phyloP scores from a whole-genome alignment of 2,888 invertebrate species.

The Sialis fuliginosa region DNA sequence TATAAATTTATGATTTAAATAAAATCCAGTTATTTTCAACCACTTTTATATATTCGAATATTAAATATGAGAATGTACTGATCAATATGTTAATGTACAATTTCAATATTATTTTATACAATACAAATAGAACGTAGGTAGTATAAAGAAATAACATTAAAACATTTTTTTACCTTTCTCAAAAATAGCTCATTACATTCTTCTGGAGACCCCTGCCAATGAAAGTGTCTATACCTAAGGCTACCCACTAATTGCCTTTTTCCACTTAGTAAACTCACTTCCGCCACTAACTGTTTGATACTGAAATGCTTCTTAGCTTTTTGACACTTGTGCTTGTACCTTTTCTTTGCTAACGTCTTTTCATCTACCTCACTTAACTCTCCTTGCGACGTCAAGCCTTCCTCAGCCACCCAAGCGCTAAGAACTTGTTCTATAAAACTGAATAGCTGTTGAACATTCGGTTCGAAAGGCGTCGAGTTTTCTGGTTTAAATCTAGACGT shows the following conservation, averaged over 20 bases:
- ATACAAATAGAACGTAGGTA: too few relatives aligned
- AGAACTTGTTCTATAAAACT: slow-evolving; percentile 65
- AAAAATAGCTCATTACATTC: slow-evolving; percentile 79
- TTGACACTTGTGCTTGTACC: slow-evolving; percentile 40
- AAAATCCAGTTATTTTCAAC: too few relatives aligned
- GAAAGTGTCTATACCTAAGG: slow-evolving; percentile 56
- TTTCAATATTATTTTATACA: too few relatives aligned
- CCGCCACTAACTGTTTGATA: slow-evolving; percentile 47
- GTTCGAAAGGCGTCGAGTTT: slow-evolving; percentile 34
- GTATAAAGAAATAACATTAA: background rate
- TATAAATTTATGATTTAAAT: too few relatives aligned
- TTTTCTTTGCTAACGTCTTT: slow-evolving; percentile 36
- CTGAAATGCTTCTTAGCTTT: slow-evolving; percentile 44
- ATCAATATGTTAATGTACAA: too few relatives aligned
- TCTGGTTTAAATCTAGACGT: too few relatives aligned
- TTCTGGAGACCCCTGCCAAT: slow-evolving; percentile 73
- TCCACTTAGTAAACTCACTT: slow-evolving; percentile 50
- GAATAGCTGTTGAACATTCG: slow-evolving; percentile 64
- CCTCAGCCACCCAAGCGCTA: slow-evolving; percentile 61
- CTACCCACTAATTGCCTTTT: slow-evolving; percentile 43
- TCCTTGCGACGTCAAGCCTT: slow-evolving; percentile 52
- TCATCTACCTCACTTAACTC: slow-evolving; percentile 59
- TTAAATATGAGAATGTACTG: too few relatives aligned
- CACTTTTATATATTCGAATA: too few relatives aligned
- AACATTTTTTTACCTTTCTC: slow-evolving; percentile 45